phyloP scores from a whole-genome alignment of 23 tunicate genomes.

The Aplidium turbinatum region DNA sequence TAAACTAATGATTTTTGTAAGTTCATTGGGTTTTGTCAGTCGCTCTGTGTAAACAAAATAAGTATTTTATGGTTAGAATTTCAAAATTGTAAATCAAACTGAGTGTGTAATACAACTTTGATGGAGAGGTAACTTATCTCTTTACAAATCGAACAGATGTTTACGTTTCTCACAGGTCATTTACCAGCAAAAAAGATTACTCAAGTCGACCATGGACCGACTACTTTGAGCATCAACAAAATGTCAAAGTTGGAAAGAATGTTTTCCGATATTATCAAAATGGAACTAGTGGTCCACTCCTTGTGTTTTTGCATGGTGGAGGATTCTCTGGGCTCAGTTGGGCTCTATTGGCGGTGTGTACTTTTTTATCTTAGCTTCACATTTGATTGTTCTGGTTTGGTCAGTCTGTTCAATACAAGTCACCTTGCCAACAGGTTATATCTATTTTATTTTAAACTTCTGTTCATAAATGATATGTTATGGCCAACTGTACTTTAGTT shows the following conservation, averaged over 20 bases:
- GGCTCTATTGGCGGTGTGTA: conserved; percentile 74
- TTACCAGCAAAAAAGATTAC: conserved; percentile 66
- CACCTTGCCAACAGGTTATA: neutral
- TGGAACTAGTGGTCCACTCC: conserved; percentile 41
- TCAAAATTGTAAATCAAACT: too few species aligned
- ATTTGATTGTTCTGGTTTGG: neutral
- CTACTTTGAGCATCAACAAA: conserved; percentile 44
- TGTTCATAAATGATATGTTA: neutral
- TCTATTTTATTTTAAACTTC: neutral
- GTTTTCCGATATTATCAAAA: conserved; percentile 51
- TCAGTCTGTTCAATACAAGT: neutral
- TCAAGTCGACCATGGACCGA: conserved; percentile 59
- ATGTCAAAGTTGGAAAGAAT: conserved; percentile 24
- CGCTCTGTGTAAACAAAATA: too few species aligned
- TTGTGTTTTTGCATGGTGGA: conserved; percentile 83
- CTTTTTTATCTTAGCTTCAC: neutral
- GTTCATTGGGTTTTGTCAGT: too few species aligned
- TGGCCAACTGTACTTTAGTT: too few species aligned
- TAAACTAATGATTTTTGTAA: too few species aligned
- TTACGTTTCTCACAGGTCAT: too few species aligned
- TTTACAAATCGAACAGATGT: too few species aligned
- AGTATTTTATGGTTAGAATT: too few species aligned
- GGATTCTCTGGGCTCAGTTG: conserved; percentile 92
- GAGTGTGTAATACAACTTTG: too few species aligned
- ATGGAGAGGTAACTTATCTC: too few species aligned